These are phyloP conservation scores for Bombus balteatus DNA, from an alignment of 1,140 invertebrate species.

Conservation along the genomic window DNA sequence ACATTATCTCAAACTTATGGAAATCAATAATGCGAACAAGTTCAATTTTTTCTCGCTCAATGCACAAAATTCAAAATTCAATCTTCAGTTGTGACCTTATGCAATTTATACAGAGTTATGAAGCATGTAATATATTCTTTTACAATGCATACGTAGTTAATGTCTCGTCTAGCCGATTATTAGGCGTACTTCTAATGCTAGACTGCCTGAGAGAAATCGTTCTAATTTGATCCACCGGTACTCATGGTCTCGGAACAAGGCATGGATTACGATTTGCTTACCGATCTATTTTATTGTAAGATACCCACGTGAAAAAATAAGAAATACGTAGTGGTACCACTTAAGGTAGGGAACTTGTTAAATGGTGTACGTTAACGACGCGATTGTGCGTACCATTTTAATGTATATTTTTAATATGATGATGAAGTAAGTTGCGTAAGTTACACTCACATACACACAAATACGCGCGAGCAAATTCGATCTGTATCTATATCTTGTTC, in stretches of 20 bases:
- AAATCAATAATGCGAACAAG: neutral
- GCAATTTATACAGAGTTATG: neutral
- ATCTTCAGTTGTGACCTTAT: neutral
- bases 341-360: conserved; percentile 67
- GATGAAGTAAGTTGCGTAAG: conserved; percentile 62
- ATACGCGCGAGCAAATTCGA: conserved; percentile 33
- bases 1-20: neutral
- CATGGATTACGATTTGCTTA: conserved; percentile 70
- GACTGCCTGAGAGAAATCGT: conserved; percentile 20
- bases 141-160: neutral
- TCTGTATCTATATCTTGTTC: conserved; percentile 52
- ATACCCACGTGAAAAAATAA: conserved; percentile 38
- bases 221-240: conserved; percentile 41
- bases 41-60: neutral
- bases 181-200: neutral
- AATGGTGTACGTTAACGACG: conserved; percentile 68
- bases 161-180: conserved; percentile 22
- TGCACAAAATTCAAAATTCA: conserved; percentile 35
- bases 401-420: conserved; percentile 79
- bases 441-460: conserved; percentile 51
- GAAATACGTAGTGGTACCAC: conserved; percentile 65
- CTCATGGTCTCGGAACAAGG: conserved; percentile 35
- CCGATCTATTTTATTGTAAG: conserved; percentile 71
- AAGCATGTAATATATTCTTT: conserved; percentile 22
- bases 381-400: conserved; percentile 70